These are phyloP conservation scores for Neogobius melanostomus DNA, from an alignment of 2,113 vertebrate genomes.

Conservation along the genomic window DNA sequence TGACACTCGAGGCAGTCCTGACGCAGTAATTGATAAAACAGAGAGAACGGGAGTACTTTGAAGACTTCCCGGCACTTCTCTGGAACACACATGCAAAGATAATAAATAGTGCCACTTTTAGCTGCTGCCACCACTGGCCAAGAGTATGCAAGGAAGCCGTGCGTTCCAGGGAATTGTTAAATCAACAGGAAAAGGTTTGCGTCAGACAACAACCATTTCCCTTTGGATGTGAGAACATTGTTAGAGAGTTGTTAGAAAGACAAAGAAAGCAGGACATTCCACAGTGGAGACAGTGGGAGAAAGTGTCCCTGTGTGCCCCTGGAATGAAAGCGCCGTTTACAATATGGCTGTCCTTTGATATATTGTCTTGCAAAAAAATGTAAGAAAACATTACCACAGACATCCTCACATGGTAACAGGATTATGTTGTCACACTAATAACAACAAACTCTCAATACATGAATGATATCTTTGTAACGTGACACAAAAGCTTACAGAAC, in stretches of 20 bases:
- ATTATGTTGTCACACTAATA: neutral
- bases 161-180: conserved; percentile 52
- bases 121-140: conserved; percentile 17
- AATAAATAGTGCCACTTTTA: conserved; percentile 40
- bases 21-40: conserved; percentile 55
- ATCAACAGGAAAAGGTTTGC: conserved; percentile 64
- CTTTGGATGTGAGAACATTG: conserved; percentile 56
- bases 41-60: conserved; percentile 49
- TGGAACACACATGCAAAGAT: conserved; percentile 23
- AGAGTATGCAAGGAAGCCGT: conserved; percentile 47
- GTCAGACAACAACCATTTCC: conserved; percentile 62
- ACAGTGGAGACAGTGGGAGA: conserved; percentile 35
- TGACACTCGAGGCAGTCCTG: conserved; percentile 16
- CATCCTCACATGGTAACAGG: conserved; percentile 3
- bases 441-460: neutral
- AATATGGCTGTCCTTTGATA: conserved; percentile 22
- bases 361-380: conserved; percentile 6
- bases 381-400: conserved; percentile 20
- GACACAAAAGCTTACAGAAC: neutral
- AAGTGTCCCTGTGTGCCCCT: conserved; percentile 29
- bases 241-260: conserved; percentile 64
- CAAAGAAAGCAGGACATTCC: conserved; percentile 59
- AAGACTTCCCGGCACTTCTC: conserved; percentile 46
- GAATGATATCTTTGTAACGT: neutral
- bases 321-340: conserved; percentile 26